A percentile compares a stretch with the other conserved stretches of the same genome.
These are phyloP conservation scores for Meteorus colon DNA, from an alignment of 2,888 invertebrate species.

Conservation along the genomic window DNA sequence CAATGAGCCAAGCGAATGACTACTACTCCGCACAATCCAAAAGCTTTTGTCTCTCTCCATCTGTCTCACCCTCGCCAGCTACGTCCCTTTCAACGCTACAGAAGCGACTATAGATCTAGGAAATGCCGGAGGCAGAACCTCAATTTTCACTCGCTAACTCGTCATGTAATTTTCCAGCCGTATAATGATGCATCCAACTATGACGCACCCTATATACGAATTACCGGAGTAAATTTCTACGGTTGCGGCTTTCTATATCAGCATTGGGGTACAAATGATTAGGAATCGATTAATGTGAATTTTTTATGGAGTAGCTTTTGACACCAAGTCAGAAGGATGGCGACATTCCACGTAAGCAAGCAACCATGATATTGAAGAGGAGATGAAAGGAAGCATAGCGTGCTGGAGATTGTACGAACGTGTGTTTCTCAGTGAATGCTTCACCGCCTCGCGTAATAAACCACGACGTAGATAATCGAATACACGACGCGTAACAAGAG, in stretches of 20 bases:
- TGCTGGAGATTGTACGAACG: conserved; percentile 7
- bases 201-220: conserved; percentile 22
- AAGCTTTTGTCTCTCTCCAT: neutral
- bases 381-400: conserved; percentile 12
- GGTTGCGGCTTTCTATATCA: neutral
- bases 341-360: conserved; percentile 12
- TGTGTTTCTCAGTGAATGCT: conserved; percentile 29
- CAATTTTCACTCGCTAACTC: conserved; percentile 41
- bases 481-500: conserved; percentile 70
- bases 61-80: neutral
- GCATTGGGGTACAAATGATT: neutral
- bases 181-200: conserved; percentile 38
- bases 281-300: neutral
- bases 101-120: neutral
- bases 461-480: conserved; percentile 69
- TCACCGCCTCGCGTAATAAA: conserved; percentile 62
- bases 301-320: neutral
- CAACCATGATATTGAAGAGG: conserved; percentile 25
- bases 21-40: too few relatives aligned
- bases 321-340: neutral
- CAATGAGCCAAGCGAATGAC: neutral
- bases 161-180: conserved; percentile 40
- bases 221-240: conserved; percentile 37
- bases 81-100: neutral
- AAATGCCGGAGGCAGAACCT: conserved; percentile 35